Conservation (phyloP, 2,113 vertebrate species). For the Prunella fulvescens region DNA sequence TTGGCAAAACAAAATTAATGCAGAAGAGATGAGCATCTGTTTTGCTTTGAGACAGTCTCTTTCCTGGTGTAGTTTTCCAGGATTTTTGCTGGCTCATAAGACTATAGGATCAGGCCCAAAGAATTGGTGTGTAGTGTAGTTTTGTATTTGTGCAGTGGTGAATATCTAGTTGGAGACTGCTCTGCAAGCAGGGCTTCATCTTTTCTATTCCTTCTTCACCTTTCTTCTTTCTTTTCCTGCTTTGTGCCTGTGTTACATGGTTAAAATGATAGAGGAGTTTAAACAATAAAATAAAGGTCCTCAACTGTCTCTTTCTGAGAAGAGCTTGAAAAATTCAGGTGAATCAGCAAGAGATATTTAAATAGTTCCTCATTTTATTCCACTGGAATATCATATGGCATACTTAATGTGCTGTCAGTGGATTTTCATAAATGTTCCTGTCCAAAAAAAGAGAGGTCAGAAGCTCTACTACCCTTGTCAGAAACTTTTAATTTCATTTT, state of each 20-base stretch:
- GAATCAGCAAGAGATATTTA: slow-evolving; percentile 3
- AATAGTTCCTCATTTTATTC: slow-evolving; percentile 14
- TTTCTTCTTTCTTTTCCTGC: neutral
- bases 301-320: neutral
- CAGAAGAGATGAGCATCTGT: neutral
- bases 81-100: neutral
- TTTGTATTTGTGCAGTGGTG: neutral
- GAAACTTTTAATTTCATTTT: neutral
- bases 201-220: neutral
- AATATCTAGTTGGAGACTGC: neutral
- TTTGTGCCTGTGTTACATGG: neutral
- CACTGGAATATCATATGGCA: neutral
- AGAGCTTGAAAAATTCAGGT: neutral
- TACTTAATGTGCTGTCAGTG: neutral
- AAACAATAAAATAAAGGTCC: neutral
- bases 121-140: neutral
- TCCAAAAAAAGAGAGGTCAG: neutral
- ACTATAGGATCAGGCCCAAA: neutral
- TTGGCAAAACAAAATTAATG: slow-evolving; percentile 7
- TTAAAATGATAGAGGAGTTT: neutral
- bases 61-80: neutral
- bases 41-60: neutral
- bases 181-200: neutral
- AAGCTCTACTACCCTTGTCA: neutral
- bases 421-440: neutral